Percentiles rank a stretch among this genome's conserved stretches.
phyloP scores from a whole-genome alignment of 2,888 invertebrate genomes.

The Eilema griseolum region DNA sequence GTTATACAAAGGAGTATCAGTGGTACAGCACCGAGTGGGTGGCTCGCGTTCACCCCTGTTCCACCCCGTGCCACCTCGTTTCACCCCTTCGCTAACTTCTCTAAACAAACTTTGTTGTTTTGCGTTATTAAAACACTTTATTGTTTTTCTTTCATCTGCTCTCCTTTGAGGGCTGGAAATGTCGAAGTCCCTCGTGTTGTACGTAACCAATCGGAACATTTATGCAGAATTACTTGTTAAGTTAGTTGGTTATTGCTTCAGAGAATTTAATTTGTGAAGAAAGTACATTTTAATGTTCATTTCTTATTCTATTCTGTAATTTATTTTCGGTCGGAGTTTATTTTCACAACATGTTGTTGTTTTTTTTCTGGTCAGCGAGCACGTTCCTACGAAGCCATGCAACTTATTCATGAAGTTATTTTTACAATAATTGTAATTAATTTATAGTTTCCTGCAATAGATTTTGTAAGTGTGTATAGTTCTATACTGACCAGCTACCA shows the following conservation, averaged over 20 bases:
- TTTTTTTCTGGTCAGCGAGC: not conserved
- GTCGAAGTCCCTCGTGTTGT: slow-evolving; percentile 59
- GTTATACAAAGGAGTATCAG: slow-evolving; percentile 21
- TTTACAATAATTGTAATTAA: not conserved
- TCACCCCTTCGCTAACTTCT: slow-evolving; percentile 67
- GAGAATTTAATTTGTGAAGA: slow-evolving; percentile 9
- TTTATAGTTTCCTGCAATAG: not conserved
- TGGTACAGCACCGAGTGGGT: slow-evolving; percentile 26
- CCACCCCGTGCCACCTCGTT: slow-evolving; percentile 37
- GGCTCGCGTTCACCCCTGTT: slow-evolving; percentile 37
- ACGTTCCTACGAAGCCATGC: not conserved
- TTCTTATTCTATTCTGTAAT: not conserved
- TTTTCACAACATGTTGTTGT: not conserved
- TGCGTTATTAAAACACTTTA: slow-evolving; percentile 82
- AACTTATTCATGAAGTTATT: not conserved
- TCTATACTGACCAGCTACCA: too few species aligned
- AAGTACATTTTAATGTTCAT: not conserved
- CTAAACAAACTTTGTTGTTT: slow-evolving; percentile 81
- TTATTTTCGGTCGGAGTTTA: not conserved
- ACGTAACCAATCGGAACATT: slow-evolving; percentile 60
- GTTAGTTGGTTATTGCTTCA: slow-evolving; percentile 32
- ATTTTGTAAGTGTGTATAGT: not conserved
- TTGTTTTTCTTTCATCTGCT: slow-evolving; percentile 82
- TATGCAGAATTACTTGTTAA: slow-evolving; percentile 52
- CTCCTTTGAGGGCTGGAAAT: slow-evolving; percentile 63